Percentiles rank a stretch among this genome's conserved stretches.
These are phyloP conservation scores for Podocnemis expansa DNA, from an alignment of 2,113 vertebrate species.

Conservation along the genomic window DNA sequence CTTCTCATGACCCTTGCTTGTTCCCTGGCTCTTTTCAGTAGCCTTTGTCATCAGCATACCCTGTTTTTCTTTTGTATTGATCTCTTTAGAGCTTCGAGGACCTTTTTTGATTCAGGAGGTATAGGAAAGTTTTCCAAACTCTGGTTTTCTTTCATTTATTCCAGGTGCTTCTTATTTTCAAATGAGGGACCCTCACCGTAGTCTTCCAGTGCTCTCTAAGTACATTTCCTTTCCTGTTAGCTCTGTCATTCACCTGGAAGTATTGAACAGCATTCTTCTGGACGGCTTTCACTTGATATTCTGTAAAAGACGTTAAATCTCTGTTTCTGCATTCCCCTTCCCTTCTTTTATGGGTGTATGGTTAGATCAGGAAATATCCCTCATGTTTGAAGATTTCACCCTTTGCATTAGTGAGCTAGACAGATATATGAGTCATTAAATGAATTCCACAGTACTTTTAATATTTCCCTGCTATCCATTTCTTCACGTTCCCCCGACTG, in stretches of 20 bases:
- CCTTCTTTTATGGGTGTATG: background rate
- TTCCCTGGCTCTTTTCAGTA: background rate
- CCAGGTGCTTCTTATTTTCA: background rate
- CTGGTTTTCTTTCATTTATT: background rate
- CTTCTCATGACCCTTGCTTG: background rate
- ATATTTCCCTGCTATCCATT: background rate
- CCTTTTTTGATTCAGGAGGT: background rate
- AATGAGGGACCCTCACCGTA: background rate
- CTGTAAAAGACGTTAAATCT: background rate
- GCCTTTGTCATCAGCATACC: background rate
- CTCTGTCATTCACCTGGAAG: background rate
- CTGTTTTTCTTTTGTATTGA: background rate
- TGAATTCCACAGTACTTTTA: background rate
- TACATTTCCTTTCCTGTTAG: background rate
- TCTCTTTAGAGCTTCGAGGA: background rate
- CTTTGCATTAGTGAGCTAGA: background rate
- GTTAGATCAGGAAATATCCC: background rate
- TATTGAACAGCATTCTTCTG: background rate
- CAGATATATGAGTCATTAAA: no score
- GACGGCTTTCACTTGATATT: background rate
- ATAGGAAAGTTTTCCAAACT: accelerated
- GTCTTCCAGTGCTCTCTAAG: background rate
- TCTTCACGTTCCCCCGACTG: background rate
- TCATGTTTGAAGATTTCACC: background rate
- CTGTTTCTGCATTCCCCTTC: background rate